Evolutionary conservation across 2,113 vertebrate species (phyloP).

Genomic region (Urocynchramus pylzowi): DNA sequence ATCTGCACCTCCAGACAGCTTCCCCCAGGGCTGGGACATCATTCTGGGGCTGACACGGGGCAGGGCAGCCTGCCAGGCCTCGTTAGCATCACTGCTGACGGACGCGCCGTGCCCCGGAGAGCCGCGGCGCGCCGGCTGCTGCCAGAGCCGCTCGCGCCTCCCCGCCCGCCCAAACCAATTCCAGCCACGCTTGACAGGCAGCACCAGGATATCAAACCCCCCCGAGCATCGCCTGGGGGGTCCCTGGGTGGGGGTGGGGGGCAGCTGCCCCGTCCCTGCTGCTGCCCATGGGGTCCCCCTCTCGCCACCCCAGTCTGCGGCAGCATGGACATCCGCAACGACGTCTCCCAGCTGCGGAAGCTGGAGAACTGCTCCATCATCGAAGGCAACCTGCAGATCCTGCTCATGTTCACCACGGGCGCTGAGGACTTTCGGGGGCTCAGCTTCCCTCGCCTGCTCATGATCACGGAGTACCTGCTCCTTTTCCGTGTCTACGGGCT

Average conservation of each 20-base stretch:
- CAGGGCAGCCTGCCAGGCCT: not conserved
- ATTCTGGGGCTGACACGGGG: not conserved
- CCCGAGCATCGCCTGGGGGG: rapidly evolving
- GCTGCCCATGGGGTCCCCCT: not conserved
- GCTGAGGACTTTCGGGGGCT: constrained; percentile 74
- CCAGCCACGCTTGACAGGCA: not conserved
- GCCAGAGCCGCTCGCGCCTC: not conserved
- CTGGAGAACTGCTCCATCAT: constrained; percentile 81
- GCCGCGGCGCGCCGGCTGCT: not conserved
- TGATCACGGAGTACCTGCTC: constrained; percentile 81
- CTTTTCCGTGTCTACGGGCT: constrained; percentile 80
- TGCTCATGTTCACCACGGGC: constrained; percentile 77
- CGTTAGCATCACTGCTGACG: not conserved
- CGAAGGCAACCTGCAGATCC: constrained; percentile 80
- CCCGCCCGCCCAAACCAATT: no score
- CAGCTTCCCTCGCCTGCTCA: constrained; percentile 76
- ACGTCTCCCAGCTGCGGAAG: constrained; percentile 72
- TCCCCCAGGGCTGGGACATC: not conserved
- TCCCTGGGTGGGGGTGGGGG: not conserved
- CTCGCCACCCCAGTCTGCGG: constrained; percentile 69
- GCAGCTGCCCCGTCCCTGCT: rapidly evolving
- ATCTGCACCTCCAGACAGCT: no score
- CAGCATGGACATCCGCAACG: constrained; percentile 80
- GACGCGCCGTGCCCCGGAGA: not conserved
- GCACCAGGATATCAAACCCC: rapidly evolving